phyloP scores from a whole-genome alignment of 2,888 invertebrate genomes.

The Nephrocerus scutellatus region DNA sequence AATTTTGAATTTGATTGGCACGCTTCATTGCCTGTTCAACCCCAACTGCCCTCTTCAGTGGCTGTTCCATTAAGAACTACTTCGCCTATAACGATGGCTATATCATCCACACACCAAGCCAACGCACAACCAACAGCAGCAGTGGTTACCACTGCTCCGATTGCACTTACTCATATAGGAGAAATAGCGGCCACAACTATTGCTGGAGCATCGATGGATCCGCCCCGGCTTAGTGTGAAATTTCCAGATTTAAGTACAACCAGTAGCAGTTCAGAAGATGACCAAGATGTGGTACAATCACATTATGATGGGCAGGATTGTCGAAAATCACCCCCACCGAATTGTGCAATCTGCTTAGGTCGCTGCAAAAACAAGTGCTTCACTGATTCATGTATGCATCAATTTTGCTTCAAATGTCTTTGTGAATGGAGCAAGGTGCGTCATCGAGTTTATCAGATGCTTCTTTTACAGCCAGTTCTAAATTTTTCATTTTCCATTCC shows the following conservation, averaged over 20 bases:
- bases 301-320: conserved; percentile 34
- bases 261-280: conserved; percentile 36
- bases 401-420: conserved; percentile 89
- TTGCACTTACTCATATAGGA: no score
- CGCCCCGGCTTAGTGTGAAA: conserved; percentile 30
- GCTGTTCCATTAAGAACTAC: no score
- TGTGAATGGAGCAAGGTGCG: conserved; percentile 85
- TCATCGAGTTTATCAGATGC: conserved; percentile 3
- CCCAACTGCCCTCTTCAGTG: no score
- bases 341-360: conserved; percentile 89
- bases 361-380: conserved; percentile 81
- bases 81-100: no score
- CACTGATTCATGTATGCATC: conserved; percentile 87
- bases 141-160: no score
- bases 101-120: no score
- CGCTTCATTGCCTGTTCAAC: no score
- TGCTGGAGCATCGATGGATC: no score
- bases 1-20: no score
- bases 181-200: no score
- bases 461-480: background rate
- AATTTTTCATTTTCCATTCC: conserved; percentile 6
- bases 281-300: conserved; percentile 22
- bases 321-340: conserved; percentile 66
- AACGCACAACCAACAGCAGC: no score
- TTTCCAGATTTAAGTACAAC: conserved; percentile 33